Conservation (phyloP, 2,113 vertebrate species). For the Dinomys branickii region DNA sequence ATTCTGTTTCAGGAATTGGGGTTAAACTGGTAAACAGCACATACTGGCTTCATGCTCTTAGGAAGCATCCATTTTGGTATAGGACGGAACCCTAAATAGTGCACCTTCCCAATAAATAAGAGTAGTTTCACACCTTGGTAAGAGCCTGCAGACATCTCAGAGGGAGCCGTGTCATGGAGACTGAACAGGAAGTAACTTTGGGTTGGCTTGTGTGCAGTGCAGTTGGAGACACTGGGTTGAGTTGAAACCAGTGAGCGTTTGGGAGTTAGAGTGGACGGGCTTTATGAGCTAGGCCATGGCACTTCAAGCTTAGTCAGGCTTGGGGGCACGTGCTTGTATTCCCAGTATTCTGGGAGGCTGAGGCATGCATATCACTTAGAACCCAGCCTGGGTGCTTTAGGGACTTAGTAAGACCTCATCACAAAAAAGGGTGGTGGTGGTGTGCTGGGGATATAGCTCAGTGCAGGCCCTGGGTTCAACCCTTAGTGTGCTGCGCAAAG, state of each 20-base stretch:
- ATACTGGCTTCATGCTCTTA: neutral
- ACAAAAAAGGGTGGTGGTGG: neutral
- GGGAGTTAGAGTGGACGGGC: fast-evolving
- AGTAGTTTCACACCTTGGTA: neutral
- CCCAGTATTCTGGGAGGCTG: neutral
- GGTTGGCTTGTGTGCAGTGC: too few relatives aligned
- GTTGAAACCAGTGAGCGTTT: neutral
- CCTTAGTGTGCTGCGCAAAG: neutral
- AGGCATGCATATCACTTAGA: neutral
- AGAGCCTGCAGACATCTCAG: neutral
- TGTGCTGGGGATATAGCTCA: neutral
- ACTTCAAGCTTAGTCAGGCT: neutral
- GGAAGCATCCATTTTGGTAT: neutral
- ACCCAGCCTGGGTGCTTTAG: neutral
- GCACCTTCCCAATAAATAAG: neutral
- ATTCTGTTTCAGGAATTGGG: neutral
- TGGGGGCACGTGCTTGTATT: neutral
- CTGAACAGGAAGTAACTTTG: neutral
- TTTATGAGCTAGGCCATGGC: neutral
- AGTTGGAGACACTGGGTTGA: too few relatives aligned
- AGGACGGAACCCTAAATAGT: neutral
- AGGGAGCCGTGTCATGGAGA: fast-evolving
- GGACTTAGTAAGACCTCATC: neutral
- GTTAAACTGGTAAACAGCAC: fast-evolving
- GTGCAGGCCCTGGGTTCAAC: neutral